phyloP scores from a whole-genome alignment of 53 echinoderm and acorn worm genomes.

The Astropecten irregularis region DNA sequence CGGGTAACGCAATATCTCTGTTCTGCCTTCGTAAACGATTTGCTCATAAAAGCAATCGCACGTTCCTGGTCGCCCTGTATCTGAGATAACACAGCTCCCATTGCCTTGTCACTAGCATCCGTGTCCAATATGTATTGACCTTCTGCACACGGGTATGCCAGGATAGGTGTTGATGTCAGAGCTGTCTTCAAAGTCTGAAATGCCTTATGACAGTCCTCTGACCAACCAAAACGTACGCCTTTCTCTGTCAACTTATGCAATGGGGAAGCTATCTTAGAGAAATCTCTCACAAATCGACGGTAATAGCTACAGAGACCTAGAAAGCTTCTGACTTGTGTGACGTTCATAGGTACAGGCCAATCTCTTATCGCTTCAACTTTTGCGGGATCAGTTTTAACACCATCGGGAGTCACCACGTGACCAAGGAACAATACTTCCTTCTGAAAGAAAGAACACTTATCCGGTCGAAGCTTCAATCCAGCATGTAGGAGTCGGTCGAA shows the following conservation, averaged over 20 bases:
- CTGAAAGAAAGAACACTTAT: conserved; percentile 58
- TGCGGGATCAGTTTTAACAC: conserved; percentile 45
- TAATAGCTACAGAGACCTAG: conserved; percentile 63
- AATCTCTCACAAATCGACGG: conserved; percentile 47
- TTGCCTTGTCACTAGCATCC: background rate
- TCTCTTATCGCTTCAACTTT: conserved; percentile 56
- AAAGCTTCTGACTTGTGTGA: conserved; percentile 58
- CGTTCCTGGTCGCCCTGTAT: background rate
- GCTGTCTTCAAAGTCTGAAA: conserved; percentile 17
- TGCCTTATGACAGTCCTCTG: background rate
- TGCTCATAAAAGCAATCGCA: background rate
- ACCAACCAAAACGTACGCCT: conserved; percentile 44
- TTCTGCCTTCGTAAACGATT: background rate
- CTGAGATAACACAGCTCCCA: conserved; percentile 6
- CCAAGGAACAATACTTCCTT: conserved; percentile 61
- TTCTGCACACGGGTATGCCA: conserved; percentile 13
- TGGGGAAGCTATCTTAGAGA: conserved; percentile 24
- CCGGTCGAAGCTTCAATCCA: conserved; percentile 27
- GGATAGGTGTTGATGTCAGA: background rate
- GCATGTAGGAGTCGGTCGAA: conserved; percentile 3
- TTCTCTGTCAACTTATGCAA: conserved; percentile 33
- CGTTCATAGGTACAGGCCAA: conserved; percentile 49
- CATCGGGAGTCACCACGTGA: conserved; percentile 50
- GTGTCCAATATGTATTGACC: conserved; percentile 18
- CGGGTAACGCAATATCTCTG: conserved; percentile 11